A percentile compares a stretch with the other conserved stretches of the same genome.
These are phyloP conservation scores for Platygyra sinensis DNA, from an alignment of 64 coral and sea anemone species.

Conservation along the genomic window DNA sequence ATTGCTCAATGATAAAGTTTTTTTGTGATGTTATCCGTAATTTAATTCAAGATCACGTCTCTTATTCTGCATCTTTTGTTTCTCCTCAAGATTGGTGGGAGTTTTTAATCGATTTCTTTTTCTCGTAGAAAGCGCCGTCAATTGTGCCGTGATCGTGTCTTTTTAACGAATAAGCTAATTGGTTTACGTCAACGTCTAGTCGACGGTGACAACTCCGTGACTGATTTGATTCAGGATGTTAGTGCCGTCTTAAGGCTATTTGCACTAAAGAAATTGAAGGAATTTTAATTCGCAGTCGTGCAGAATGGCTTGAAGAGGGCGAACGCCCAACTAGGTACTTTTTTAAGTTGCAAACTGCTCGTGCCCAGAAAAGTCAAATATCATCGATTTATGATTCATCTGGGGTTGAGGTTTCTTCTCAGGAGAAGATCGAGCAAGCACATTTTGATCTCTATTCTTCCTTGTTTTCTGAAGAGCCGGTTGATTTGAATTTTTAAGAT, in stretches of 20 bases:
- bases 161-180: neutral
- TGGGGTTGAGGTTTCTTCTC: no score
- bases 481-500: neutral
- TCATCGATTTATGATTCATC: no score
- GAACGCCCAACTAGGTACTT: neutral
- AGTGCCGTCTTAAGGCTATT: no score
- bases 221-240: no score
- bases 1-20: neutral
- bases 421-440: neutral
- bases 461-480: neutral
- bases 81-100: no score
- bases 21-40: neutral
- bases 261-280: neutral
- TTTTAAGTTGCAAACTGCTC: neutral
- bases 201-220: neutral
- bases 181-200: neutral
- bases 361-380: no score
- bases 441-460: conserved; percentile 3
- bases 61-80: no score
- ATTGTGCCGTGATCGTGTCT: no score
- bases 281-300: neutral
- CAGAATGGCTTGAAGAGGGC: neutral
- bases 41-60: neutral
- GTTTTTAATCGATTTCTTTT: neutral
- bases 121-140: neutral